A percentile compares a stretch with the other conserved stretches of the same genome.
phyloP scores from a whole-genome alignment of 1,140 invertebrate species.

The Papilio dardanus region DNA sequence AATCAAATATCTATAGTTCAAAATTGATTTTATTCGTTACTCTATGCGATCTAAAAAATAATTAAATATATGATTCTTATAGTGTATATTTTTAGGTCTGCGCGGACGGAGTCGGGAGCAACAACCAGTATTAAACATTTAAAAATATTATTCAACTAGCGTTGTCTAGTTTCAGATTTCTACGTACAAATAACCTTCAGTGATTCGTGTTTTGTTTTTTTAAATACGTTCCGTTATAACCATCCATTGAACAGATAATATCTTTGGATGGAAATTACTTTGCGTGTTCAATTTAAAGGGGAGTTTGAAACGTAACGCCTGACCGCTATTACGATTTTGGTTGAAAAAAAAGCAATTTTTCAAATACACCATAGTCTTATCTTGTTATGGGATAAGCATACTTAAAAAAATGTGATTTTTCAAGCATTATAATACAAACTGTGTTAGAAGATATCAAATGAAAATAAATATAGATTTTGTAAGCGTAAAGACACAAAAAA shows the following conservation, averaged over 20 bases:
- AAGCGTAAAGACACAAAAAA: no score
- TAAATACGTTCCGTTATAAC: constrained; percentile 70
- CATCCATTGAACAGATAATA: constrained; percentile 76
- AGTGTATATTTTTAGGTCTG: no score
- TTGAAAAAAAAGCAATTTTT: constrained; percentile 43
- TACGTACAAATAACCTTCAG: constrained; percentile 50
- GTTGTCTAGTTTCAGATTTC: constrained; percentile 14
- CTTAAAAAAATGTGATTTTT: neutral
- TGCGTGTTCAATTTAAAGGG: constrained; percentile 67
- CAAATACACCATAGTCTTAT: constrained; percentile 43
- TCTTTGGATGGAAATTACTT: constrained; percentile 69
- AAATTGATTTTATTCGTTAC: no score
- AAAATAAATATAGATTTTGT: no score
- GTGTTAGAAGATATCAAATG: no score
- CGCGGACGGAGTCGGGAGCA: no score
- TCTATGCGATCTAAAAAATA: no score
- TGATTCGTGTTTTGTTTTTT: constrained; percentile 58
- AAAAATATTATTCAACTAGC: neutral
- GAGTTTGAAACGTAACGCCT: constrained; percentile 50
- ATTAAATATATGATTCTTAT: no score
- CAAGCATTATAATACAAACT: neutral
- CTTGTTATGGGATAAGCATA: neutral
- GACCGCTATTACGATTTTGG: constrained; percentile 34
- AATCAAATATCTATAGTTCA: no score
- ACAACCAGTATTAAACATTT: neutral